Base-by-base conservation (phyloP, 2,113 vertebrate species). In the Esox niger region DNA sequence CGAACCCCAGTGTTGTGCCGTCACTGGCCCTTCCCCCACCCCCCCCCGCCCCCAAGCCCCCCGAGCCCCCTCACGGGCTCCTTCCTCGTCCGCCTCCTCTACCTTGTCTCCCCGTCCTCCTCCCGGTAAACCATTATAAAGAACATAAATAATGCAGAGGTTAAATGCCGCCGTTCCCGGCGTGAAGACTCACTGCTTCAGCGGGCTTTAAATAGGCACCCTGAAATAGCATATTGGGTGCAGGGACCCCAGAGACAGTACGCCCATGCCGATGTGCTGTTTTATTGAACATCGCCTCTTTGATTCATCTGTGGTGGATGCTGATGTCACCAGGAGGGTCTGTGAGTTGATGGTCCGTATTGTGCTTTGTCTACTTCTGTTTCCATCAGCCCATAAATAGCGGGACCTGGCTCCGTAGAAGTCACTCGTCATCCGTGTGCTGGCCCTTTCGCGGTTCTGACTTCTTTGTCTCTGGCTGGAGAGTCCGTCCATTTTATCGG, bases 81-180 rank as follows among this genome's bases (percentile, higher is more conserved):
- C 20, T 52, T n/a, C n/a, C n/a, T n/a, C n/a, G n/a, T n/a, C n/a
- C n/a, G n/a, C n/a, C n/a, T n/a, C 47, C n/a, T 43, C 47, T 52
- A 7, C 1, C 47, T 52, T n/a, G 6, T 21, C n/a, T 21, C 47
- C 35, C 15, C n/a, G n/a, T n/a, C n/a, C 47, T 52, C 47, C n/a
- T 21, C n/a, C 47, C n/a, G 21, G 47, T 52, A 52, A 52, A 52
- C n/a, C 47, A 20, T 17, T 21, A 21, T 20, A 52, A 92, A 82
- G 70, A 72, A 76, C 69, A 93, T 94, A 92, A 94, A 94, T 94
- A 91, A 94, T 91, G 89, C 87, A 94, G 81, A 85, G 74, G 73
- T 82, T 77, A 73, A 81, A 87, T 71, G 77, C 84, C 82, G 84
- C 89, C 82, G 84, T 91, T 93, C 73, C n/a, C 71, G 69, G 86